Conservation (phyloP, 2,888 invertebrate genomes). For the Lottia gigantea region DNA sequence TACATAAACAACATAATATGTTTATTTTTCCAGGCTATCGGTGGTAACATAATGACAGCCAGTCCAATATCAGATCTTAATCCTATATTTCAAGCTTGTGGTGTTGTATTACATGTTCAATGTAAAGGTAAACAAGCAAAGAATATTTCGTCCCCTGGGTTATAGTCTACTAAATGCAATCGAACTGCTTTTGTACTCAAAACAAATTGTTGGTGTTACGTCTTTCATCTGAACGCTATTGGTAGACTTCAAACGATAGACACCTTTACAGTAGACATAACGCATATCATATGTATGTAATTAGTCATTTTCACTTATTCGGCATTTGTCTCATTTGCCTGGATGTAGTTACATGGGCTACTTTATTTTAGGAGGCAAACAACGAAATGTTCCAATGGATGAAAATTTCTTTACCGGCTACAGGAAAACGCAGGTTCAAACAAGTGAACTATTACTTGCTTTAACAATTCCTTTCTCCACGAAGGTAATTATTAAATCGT, state of each 20-base stretch:
- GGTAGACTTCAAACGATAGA: too few species aligned
- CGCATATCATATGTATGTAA: too few species aligned
- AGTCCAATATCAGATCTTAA: constrained; percentile 96
- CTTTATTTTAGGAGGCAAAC: constrained; percentile 38
- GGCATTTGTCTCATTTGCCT: too few species aligned
- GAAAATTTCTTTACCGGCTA: constrained; percentile 85
- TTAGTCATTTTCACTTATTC: too few species aligned
- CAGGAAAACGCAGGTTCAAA: constrained; percentile 78
- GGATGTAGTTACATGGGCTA: not conserved
- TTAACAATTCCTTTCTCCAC: constrained; percentile 79
- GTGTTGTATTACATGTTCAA: constrained; percentile 46
- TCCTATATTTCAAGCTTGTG: constrained; percentile 86
- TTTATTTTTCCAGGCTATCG: constrained; percentile 77
- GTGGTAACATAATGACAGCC: constrained; percentile 92
- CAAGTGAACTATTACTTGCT: constrained; percentile 82
- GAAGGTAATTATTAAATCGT: constrained; percentile 36
- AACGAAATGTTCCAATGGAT: constrained; percentile 75
- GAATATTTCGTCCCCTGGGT: not conserved
- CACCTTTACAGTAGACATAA: too few species aligned
- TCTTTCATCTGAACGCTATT: too few species aligned
- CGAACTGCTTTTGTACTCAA: too few species aligned
- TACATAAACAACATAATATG: not conserved
- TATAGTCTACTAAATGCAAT: not conserved
- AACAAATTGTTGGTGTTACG: too few species aligned
- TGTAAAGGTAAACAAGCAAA: constrained; percentile 37